Percentiles rank a stretch among this genome's conserved stretches.
Evolutionary conservation across 2,888 invertebrate species (phyloP).

Genomic region (Muscina levida): DNA sequence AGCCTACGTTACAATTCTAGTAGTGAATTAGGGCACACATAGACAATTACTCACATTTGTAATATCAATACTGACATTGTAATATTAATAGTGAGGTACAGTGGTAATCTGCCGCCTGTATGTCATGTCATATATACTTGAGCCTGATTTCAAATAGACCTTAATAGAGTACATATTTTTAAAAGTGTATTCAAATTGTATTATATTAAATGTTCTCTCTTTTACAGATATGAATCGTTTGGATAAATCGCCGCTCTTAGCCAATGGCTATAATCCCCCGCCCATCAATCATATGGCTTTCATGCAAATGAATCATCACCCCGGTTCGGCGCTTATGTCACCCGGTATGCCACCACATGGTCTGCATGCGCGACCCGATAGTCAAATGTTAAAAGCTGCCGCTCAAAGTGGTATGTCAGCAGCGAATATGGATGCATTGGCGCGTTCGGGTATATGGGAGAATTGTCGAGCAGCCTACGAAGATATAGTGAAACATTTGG

Average conservation of each 20-base stretch:
- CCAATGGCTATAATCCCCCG: constrained; percentile 96
- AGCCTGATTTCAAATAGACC: no score
- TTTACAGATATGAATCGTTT: constrained; percentile 84
- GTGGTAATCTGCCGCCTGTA: no score
- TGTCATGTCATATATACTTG: no score
- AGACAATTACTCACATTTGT: no score
- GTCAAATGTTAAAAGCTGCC: constrained; percentile 87
- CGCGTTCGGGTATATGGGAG: constrained; percentile 96
- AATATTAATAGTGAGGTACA: no score
- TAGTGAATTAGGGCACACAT: no score
- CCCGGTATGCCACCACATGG: constrained; percentile 93
- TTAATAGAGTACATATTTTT: no score
- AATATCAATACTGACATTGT: no score
- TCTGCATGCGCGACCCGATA: constrained; percentile 88
- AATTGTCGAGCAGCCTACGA: constrained; percentile 96
- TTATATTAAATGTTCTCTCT: no score
- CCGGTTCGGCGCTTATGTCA: constrained; percentile 89
- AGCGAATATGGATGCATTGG: constrained; percentile 91
- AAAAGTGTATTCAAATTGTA: no score
- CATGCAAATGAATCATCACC: constrained; percentile 93
- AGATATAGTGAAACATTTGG: constrained; percentile 96
- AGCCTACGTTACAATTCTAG: no score
- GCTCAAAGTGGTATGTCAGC: constrained; percentile 87
- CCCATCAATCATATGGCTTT: constrained; percentile 96
- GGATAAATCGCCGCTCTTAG: constrained; percentile 90